Conservation (phyloP, 2,888 invertebrate species). For the Timema cristinae region DNA sequence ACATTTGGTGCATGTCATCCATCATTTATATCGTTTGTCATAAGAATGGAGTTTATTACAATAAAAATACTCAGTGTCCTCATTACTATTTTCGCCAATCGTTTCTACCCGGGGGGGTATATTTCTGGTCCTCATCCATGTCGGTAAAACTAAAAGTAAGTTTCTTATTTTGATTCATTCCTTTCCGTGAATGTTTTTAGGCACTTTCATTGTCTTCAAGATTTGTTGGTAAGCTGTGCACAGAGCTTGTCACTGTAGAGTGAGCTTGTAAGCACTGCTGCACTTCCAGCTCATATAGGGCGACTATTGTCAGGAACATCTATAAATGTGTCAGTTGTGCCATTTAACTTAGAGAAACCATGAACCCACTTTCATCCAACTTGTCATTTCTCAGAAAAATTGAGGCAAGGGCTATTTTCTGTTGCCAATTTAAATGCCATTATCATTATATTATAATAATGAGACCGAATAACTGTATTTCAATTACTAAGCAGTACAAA, state of each 20-base stretch:
- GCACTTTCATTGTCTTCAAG: neutral
- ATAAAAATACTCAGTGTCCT: neutral
- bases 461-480: slow-evolving; percentile 4
- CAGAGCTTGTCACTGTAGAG: neutral
- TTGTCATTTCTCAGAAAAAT: neutral
- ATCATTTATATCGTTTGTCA: neutral
- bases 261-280: neutral
- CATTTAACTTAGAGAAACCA: neutral
- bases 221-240: neutral
- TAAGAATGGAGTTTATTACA: neutral
- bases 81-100: neutral
- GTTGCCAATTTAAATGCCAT: neutral
- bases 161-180: neutral
- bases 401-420: neutral
- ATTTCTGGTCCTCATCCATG: neutral
- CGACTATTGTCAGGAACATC: too few relatives aligned
- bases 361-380: neutral
- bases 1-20: neutral
- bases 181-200: too few relatives aligned
- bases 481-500: neutral
- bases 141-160: neutral
- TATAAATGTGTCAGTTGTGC: too few relatives aligned
- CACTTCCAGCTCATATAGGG: neutral
- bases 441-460: neutral
- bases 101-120: neutral